Conservation (phyloP, 2,113 vertebrate species). For the Eidolon helvum region DNA sequence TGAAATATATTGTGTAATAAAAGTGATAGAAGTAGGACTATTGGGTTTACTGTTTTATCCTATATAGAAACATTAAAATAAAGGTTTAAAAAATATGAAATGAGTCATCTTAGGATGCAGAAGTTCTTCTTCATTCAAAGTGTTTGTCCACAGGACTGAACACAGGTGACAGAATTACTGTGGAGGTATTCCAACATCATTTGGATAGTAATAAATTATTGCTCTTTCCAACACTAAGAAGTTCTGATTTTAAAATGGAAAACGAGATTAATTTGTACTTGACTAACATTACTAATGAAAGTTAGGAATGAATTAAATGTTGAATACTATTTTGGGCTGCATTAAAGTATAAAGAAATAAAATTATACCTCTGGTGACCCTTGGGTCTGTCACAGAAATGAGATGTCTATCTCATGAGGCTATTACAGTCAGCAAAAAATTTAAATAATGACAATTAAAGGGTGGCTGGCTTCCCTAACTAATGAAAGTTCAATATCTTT, state of each 20-base stretch:
- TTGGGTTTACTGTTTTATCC: background rate
- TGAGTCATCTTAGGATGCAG: background rate
- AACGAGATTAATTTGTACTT: slow-evolving; percentile 37
- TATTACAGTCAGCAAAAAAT: slow-evolving; percentile 63
- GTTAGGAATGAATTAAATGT: background rate
- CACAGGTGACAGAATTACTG: background rate
- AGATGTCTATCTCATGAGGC: slow-evolving; percentile 54
- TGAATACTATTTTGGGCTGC: background rate
- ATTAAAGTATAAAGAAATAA: slow-evolving; percentile 51
- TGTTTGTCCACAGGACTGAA: background rate
- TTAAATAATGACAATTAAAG: slow-evolving; percentile 68
- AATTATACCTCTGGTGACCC: slow-evolving; percentile 27
- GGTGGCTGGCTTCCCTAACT: slow-evolving; percentile 48
- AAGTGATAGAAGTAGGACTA: background rate
- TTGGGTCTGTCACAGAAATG: slow-evolving; percentile 47
- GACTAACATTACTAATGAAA: slow-evolving; percentile 29
- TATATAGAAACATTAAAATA: background rate
- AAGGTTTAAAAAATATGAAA: background rate
- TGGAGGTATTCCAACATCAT: background rate
- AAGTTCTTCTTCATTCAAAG: background rate
- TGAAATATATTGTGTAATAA: background rate
- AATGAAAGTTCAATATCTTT: slow-evolving; percentile 67
- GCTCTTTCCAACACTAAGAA: background rate
- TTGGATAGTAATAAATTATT: background rate
- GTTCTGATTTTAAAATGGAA: background rate